Percentiles rank a stretch among this genome's conserved stretches.
These are phyloP conservation scores for Bubo scandiacus DNA, from an alignment of 2,113 vertebrate species.

Conservation along the genomic window DNA sequence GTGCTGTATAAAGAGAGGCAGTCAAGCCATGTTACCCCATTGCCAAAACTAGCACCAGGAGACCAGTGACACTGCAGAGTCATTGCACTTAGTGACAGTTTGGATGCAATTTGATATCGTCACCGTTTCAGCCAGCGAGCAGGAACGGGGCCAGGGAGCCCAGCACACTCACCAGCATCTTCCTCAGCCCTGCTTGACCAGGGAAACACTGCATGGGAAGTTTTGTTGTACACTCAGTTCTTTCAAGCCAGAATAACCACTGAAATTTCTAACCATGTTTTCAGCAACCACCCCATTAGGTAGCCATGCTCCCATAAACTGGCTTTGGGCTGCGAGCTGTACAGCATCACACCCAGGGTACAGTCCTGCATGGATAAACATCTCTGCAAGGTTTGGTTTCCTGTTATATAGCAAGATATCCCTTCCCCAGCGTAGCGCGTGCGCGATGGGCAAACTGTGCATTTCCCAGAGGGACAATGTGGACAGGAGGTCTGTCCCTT, in stretches of 20 bases:
- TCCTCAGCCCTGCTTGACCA: accelerated
- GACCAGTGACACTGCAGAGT: not conserved
- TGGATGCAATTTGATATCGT: not conserved
- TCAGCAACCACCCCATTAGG: not conserved
- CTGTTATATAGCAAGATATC: not conserved
- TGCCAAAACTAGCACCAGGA: not conserved
- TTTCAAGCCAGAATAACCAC: not conserved
- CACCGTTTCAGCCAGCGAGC: not conserved
- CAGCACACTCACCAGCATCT: not conserved
- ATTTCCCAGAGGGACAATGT: not conserved
- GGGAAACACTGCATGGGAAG: accelerated
- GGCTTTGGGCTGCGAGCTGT: not conserved
- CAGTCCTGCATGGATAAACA: not conserved
- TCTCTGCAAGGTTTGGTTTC: not conserved
- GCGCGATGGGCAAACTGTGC: not conserved
- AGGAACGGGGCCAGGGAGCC: not conserved
- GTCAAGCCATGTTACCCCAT: not conserved
- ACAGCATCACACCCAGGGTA: not conserved
- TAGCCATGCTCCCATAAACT: not conserved
- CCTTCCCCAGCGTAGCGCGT: accelerated
- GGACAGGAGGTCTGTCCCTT: not conserved
- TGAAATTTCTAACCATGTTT: not conserved
- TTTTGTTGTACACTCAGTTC: not conserved
- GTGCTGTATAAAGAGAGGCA: not conserved
- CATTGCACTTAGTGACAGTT: not conserved